Base-by-base conservation (phyloP, 53 echinoderm and acorn worm species). In the Pentamera pediparva region DNA sequence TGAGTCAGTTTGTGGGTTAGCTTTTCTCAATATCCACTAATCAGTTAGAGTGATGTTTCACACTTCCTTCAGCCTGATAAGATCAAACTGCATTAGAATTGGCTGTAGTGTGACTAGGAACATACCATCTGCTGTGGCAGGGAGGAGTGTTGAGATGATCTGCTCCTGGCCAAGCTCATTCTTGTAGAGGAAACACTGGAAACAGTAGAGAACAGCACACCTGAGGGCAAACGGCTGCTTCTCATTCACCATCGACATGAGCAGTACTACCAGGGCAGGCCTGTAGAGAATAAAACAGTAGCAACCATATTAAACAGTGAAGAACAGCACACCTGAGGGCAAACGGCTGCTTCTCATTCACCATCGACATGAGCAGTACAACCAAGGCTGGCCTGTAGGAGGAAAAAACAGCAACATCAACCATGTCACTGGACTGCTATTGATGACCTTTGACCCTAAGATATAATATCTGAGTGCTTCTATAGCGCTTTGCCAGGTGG, bases 191-290 rank as follows among this genome's bases (percentile, higher is more conserved):
- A 98, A 98, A 60, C 98, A 91, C 52, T 91, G 91, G 53, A 98
- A 98, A 62, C 98, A 98, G 81, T 98, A 98, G 63, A 98, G 91
- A 13, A 98, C 98, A 20, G 91, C 98, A 81, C 98, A 98, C 48
- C 98, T 84, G 5, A 98, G 88, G 18, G 83, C 75, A 75, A 91
- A 98, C 11, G 98, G 98, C 39, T 98, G 98, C 33, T 98, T 88
- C 87, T 98, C 98, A 55, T 98, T 98, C 51, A 91, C 98, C 98
- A 98, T 98, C 26, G 98, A 98, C 98, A 98, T 98, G 51, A 98
- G 78, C 18, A 98, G 88, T 1, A 98, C 98, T 26, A 98, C 98
- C 8, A 98, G 91, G 69, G 98, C 98, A 21, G 98, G 98, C 60
- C 98, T 88, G 77, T 13, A 47, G 64, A 38, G n/a, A 45, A 45